Evolutionary conservation across 2,113 vertebrate genomes (phyloP).

Genomic region (Brachyistius frenatus): DNA sequence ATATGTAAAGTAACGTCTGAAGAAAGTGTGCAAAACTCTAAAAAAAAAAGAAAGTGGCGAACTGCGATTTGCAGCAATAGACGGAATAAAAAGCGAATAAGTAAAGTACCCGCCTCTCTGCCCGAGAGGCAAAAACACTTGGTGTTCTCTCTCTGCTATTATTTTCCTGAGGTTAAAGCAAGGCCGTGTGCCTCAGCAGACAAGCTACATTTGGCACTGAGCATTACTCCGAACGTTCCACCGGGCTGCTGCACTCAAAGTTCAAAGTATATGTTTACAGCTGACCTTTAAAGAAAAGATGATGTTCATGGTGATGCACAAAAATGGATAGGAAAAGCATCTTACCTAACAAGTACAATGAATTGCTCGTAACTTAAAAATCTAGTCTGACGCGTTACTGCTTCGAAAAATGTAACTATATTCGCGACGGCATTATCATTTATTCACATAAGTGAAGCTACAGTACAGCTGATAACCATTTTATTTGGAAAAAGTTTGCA

Average conservation of each 20-base stretch:
- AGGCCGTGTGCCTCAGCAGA: background rate
- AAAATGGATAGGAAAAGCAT: background rate
- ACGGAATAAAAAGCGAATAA: background rate
- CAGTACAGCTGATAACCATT: background rate
- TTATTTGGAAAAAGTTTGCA: background rate
- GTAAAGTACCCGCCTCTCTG: background rate
- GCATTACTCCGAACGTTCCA: background rate
- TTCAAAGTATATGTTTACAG: slow-evolving; percentile 7
- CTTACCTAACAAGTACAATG: background rate
- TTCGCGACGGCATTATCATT: background rate
- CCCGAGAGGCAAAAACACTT: slow-evolving; percentile 17
- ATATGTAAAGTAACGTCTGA: no score
- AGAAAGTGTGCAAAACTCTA: no score
- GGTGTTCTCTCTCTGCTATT: slow-evolving; percentile 24
- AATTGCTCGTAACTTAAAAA: background rate
- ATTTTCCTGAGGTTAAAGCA: slow-evolving; percentile 16
- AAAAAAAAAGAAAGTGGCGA: background rate
- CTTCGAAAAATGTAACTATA: background rate
- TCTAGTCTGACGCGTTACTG: background rate
- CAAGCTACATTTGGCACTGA: background rate
- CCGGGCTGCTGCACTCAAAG: slow-evolving; percentile 9
- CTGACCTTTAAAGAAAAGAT: slow-evolving; percentile 34
- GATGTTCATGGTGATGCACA: background rate
- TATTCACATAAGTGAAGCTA: background rate
- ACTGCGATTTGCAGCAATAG: background rate